Evolutionary conservation across 2,797 vertebrate species (phyloP).

Genomic region (Chelidonichthys spinosus): DNA sequence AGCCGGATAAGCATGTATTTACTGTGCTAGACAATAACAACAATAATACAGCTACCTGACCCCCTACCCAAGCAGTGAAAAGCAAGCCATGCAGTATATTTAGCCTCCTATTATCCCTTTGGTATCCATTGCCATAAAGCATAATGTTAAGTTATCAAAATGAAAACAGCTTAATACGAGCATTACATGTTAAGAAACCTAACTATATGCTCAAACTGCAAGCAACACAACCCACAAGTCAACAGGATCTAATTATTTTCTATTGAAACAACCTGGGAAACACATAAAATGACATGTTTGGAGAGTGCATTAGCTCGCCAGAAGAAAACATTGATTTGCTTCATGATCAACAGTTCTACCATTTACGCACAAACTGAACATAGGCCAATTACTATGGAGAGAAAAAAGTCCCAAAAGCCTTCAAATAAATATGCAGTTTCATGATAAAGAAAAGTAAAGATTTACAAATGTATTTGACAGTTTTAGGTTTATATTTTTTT

Average conservation of each 20-base stretch:
- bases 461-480: background rate
- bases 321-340: constrained; percentile 13
- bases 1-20: constrained; percentile 10
- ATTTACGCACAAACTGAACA: constrained; percentile 15
- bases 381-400: background rate
- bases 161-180: background rate
- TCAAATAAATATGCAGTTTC: constrained; percentile 15
- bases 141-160: background rate
- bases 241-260: constrained; percentile 7
- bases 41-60: background rate
- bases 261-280: background rate
- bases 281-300: constrained; percentile 11
- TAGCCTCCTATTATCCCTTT: constrained; percentile 26
- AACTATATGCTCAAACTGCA: constrained; percentile 23
- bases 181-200: constrained; percentile 3
- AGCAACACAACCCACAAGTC: constrained; percentile 17
- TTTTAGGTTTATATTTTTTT: background rate
- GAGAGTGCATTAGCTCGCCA: constrained; percentile 9
- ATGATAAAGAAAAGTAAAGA: background rate
- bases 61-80: background rate
- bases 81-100: constrained; percentile 6
- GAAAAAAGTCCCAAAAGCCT: background rate
- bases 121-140: constrained; percentile 23
- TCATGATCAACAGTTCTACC: constrained; percentile 13
- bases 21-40: constrained; percentile 12